phyloP scores from a whole-genome alignment of 2,888 invertebrate genomes.

The Acholoe squamosa region DNA sequence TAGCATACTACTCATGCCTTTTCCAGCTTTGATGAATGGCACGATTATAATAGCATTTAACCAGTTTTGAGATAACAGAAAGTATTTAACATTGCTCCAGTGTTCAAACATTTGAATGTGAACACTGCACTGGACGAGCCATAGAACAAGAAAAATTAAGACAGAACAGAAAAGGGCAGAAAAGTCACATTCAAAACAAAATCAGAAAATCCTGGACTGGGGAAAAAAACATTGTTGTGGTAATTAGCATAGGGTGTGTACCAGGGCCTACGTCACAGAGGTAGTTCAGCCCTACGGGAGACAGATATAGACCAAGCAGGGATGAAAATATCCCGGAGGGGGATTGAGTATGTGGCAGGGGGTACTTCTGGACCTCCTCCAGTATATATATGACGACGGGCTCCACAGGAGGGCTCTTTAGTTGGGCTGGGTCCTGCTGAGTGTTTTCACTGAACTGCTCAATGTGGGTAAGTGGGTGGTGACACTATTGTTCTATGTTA shows the following conservation, averaged over 20 bases:
- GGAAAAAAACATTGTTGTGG: background rate
- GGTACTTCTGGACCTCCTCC: background rate
- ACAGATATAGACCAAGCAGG: background rate
- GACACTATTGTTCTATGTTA: background rate
- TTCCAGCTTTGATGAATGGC: too few relatives aligned
- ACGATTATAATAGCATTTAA: too few relatives aligned
- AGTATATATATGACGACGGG: background rate
- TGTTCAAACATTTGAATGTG: too few relatives aligned
- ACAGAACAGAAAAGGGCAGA: too few relatives aligned
- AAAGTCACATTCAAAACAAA: too few relatives aligned
- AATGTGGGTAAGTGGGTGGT: constrained; percentile 12
- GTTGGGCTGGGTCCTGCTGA: background rate
- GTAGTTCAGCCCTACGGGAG: background rate
- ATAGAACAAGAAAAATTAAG: too few relatives aligned
- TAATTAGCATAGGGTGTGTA: constrained; percentile 8
- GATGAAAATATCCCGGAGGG: constrained; percentile 15
- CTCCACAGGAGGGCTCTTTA: background rate
- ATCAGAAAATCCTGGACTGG: background rate
- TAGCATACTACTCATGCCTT: too few relatives aligned
- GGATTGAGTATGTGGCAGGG: background rate
- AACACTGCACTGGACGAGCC: too few relatives aligned
- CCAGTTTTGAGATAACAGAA: too few relatives aligned
- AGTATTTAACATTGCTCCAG: too few relatives aligned
- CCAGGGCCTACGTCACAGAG: background rate
- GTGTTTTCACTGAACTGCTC: constrained; percentile 1